These are phyloP conservation scores for Siniperca scherzeri DNA, from an alignment of 2,797 vertebrate genomes.

Conservation along the genomic window DNA sequence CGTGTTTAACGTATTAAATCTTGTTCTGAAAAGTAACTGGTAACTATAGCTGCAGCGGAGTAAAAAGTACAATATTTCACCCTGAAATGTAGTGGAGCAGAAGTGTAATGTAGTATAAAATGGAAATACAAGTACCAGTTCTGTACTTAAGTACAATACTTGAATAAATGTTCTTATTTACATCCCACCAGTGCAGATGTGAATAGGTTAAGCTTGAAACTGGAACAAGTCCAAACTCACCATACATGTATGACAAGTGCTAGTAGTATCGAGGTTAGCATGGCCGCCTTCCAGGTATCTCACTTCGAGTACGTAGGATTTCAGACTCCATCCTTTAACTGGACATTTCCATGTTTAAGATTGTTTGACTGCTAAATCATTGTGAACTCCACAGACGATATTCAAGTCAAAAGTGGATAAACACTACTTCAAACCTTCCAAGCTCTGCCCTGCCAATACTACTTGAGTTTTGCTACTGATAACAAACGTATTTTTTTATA, in stretches of 20 bases:
- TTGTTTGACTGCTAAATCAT: not conserved
- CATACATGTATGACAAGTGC: conserved; percentile 5
- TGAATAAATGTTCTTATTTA: not conserved
- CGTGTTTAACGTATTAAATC: not conserved
- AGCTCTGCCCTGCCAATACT: not conserved
- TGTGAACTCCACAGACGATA: not conserved
- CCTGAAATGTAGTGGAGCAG: too few relatives aligned
- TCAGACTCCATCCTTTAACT: not conserved
- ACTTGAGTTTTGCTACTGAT: not conserved
- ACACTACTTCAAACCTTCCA: not conserved
- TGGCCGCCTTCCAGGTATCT: conserved; percentile 69
- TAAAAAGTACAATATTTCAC: not conserved
- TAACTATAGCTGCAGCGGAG: not conserved
- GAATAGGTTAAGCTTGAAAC: not conserved
- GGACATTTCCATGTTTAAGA: not conserved
- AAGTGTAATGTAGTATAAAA: not conserved
- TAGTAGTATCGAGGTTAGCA: conserved; percentile 32
- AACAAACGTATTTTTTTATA: not conserved
- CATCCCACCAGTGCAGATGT: not conserved
- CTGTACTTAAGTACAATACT: too few relatives aligned
- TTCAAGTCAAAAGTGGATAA: not conserved
- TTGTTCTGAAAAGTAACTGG: not conserved
- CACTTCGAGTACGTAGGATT: not conserved
- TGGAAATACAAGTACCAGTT: not conserved
- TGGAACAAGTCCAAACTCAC: not conserved